Evolutionary conservation across 2,797 vertebrate species (phyloP), one percentile per base, ranked within the genome.

Genomic region (Hoplostethus atlanticus): DNA sequence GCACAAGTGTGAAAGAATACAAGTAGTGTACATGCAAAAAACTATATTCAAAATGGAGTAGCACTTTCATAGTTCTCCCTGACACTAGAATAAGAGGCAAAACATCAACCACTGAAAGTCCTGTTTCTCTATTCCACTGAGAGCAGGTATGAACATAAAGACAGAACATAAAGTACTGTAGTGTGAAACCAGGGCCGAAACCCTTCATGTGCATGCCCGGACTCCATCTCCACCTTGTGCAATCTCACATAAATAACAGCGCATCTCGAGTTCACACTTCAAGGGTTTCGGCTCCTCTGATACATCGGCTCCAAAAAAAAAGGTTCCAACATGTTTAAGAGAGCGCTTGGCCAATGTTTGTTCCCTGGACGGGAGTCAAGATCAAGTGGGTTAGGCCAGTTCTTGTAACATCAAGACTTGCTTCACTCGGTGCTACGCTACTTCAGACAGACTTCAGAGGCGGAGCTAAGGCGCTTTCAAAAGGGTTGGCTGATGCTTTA

Each of bases 101-200:
- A 66, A 57, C 56, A 25, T 30, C 25, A 58, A 64, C 67, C 70
- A 47, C 73, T 25, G 74, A 86, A 85, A 81, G 69, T 63, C 2
- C 46, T 0, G 11, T 40, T 76, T 75, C 63, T 54, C 9, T 12
- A 58, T 84, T 84, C 60, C 56, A 65, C 59, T 58, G 68, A 54
- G 52, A 72, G 50, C 76, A 87, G 84, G 48, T 84, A 77, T 66
- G 21, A 77, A 62, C n/a, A 9, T 21, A 63, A 58, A 0, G 16
- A 25, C 53, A 0, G 17, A 17, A 17, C 50, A 42, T 72, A 84
- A 84, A 73, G 21, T 2, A 31, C 34, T 48, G 15, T 25, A 30
- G 21, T 40, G 25, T 65, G 46, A 85, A 82, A 88, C 62, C n/a
- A 65, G 28, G 65, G 65, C 3, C 64, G 40, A 80, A 79, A 73